These are phyloP conservation scores for Callocephalon fimbriatum DNA, from an alignment of 2,113 vertebrate genomes.

Conservation along the genomic window DNA sequence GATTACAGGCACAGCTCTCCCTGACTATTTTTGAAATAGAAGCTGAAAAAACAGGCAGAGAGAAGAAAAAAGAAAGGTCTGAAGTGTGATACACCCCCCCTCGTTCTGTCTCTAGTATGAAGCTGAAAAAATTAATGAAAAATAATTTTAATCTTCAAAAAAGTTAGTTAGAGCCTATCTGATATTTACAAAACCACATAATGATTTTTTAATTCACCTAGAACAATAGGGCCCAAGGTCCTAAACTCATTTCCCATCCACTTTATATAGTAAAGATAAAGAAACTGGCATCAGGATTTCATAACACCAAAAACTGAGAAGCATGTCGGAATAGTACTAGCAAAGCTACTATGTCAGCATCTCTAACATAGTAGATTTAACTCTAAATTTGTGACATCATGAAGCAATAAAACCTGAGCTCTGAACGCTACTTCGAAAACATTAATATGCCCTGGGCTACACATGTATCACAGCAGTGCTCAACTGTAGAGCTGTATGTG, in stretches of 20 bases:
- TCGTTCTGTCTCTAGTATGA: neutral
- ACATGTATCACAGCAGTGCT: neutral
- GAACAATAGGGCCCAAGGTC: neutral
- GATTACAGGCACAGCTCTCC: neutral
- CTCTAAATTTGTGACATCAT: neutral
- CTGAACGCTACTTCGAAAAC: neutral
- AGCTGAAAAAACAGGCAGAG: neutral
- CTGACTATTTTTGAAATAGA: neutral
- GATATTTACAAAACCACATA: neutral
- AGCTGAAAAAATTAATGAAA: neutral
- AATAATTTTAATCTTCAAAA: neutral
- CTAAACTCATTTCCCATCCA: neutral
- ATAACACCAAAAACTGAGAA: neutral
- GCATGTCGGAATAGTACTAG: neutral
- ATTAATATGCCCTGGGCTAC: neutral
- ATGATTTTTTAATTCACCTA: neutral
- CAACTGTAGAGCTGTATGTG: fast-evolving
- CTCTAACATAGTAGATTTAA: too few relatives aligned
- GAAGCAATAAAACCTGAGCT: neutral
- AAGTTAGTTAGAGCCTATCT: neutral
- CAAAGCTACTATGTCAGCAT: neutral
- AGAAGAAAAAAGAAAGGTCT: neutral
- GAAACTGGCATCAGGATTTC: neutral
- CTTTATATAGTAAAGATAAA: neutral
- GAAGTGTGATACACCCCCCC: neutral